A percentile compares a stretch with the other conserved stretches of the same genome.
Conservation (phyloP, 1,140 invertebrate genomes). For the Aphis craccivora region DNA sequence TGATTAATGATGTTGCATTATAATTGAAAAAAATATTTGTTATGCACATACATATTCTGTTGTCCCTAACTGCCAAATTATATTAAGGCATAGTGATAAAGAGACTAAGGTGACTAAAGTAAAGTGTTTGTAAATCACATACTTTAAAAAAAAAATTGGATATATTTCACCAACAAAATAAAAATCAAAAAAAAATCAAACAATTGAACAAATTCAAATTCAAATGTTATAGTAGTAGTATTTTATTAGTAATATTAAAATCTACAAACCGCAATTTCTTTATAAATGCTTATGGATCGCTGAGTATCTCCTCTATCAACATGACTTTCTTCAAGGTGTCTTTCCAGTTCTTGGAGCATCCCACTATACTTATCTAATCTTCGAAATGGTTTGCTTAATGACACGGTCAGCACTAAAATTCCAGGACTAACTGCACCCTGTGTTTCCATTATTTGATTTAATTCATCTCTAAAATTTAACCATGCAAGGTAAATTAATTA, state of each 20-base stretch:
- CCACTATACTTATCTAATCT: constrained; percentile 93
- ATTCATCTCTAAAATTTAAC: constrained; percentile 73
- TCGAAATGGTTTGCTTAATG: constrained; percentile 92
- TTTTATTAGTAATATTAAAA: not conserved
- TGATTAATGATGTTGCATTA: no score
- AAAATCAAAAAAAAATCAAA: no score
- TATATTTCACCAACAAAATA: no score
- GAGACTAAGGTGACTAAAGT: no score
- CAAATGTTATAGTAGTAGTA: not conserved
- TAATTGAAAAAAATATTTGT: no score
- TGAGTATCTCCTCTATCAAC: constrained; percentile 95
- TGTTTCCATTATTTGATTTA: constrained; percentile 87
- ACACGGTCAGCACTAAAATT: constrained; percentile 87
- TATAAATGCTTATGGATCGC: constrained; percentile 90
- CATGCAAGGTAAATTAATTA: not conserved
- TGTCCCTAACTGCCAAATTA: no score
- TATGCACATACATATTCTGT: no score
- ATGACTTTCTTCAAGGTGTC: constrained; percentile 94
- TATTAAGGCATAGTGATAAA: no score
- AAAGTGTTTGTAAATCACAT: no score
- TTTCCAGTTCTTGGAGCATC: constrained; percentile 92
- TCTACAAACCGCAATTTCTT: constrained; percentile 87
- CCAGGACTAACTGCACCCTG: constrained; percentile 83
- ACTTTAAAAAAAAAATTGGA: no score
- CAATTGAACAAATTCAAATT: no score